Evolutionary conservation across 2,888 invertebrate species (phyloP), one percentile per base, ranked within the genome.

Genomic region (Lasioglossum leucozonium): DNA sequence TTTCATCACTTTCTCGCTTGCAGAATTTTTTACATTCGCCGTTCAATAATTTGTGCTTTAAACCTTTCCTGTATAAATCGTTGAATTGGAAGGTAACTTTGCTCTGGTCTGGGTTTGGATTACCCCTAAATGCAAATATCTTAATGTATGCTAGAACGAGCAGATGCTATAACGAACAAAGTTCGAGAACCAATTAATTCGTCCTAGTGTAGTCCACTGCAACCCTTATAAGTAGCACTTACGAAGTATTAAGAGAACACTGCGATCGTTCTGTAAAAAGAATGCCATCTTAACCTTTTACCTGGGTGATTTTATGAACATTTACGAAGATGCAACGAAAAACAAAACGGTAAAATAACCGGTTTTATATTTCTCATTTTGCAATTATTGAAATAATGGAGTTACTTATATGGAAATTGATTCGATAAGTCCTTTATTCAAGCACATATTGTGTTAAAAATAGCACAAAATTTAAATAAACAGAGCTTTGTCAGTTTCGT

Each of bases 81-180:
- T 37, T 37, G 11, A 58, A 26, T 58, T 26, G 55, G 55, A 58
- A n/a, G 26, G 55, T 26, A 58, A 58, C n/a, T 58, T 58, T 58
- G 55, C n/a, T 13, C 55, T 26, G n/a, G n/a, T 13, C 55, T 26
- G n/a, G n/a, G 55, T 4, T 58, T 58, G 55, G 11, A 58, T 58
- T 58, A 58, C n/a, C 26, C 55, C 55, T 58, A 58, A 58, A 58
- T 58, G 55, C 55, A 58, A 58, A 58, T 58, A 58, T 58, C 55
- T 58, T 58, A 58, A 58, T 58, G n/a, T 58, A 58, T 58, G 55
- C 51, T 51, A 51, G 51, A 51, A 51, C 47, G 4, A 47, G 47
- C 47, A 47, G 47, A 47, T 47, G 16, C 55, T 58, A 26, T 58
- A 58, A 13, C 55, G 55, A 58, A 58, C 55, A 26, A 58, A 58